These are phyloP conservation scores for Bos indicus DNA, from an alignment of 2,113 vertebrate genomes.

Conservation along the genomic window DNA sequence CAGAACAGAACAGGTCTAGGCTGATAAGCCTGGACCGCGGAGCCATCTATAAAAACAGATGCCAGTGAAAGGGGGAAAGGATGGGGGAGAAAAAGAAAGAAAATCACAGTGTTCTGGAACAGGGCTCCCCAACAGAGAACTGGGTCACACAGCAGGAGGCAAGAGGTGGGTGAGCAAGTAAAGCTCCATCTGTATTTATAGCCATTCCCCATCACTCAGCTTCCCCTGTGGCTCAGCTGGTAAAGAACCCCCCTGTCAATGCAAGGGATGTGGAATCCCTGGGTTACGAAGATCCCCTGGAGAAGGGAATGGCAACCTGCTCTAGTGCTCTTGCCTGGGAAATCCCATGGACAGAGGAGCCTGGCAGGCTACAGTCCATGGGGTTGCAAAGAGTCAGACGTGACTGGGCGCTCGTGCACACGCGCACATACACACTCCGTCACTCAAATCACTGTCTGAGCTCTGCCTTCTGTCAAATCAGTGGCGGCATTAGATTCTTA, in stretches of 20 bases:
- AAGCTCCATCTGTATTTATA: neutral
- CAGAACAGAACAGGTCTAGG: neutral
- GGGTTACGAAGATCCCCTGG: neutral
- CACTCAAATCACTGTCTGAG: neutral
- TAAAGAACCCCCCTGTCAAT: neutral
- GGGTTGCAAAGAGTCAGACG: neutral
- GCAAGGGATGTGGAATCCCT: neutral
- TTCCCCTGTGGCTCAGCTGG: neutral
- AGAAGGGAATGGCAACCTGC: neutral
- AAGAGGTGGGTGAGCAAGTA: neutral
- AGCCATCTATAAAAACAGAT: neutral
- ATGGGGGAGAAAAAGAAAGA: rapidly evolving
- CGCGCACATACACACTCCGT: neutral
- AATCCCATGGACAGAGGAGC: neutral
- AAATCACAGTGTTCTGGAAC: neutral
- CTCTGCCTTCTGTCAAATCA: neutral
- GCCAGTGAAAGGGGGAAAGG: neutral
- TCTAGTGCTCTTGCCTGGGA: neutral
- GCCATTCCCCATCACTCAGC: neutral
- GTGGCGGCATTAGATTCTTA: neutral
- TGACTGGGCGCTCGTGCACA: rapidly evolving
- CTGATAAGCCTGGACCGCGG: neutral
- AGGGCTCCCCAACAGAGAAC: neutral
- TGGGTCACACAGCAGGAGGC: neutral
- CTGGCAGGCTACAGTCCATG: neutral